Percentiles rank a stretch among this genome's conserved stretches.
These are phyloP conservation scores for Trichopoda pennipes DNA, from an alignment of 2,888 invertebrate genomes.

Conservation along the genomic window DNA sequence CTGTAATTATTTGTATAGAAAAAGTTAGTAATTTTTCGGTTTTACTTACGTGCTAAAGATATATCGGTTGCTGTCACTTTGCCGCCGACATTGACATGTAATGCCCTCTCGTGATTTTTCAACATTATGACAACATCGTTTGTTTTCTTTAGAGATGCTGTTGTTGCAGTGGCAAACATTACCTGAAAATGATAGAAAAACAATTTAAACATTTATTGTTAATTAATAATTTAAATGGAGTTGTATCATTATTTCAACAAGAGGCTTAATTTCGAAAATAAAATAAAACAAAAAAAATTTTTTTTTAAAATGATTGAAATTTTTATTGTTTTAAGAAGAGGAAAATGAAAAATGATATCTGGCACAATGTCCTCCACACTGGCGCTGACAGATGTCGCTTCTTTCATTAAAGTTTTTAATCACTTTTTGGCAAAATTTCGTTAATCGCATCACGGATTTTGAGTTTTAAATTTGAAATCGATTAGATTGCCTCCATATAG, in stretches of 20 bases:
- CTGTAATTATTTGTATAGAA: neutral
- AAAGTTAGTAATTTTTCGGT: neutral
- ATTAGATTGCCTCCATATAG: too few relatives aligned
- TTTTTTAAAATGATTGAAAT: too few relatives aligned
- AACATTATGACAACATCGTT: conserved; percentile 78
- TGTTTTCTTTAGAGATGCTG: conserved; percentile 78
- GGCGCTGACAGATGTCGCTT: too few relatives aligned
- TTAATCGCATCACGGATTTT: too few relatives aligned
- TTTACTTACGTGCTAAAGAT: conserved; percentile 79
- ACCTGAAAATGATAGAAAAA: conserved; percentile 71
- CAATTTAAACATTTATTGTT: neutral
- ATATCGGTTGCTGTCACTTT: conserved; percentile 78
- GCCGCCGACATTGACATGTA: conserved; percentile 78
- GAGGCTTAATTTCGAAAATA: too few relatives aligned
- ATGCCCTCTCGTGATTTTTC: conserved; percentile 76
- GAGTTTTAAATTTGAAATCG: too few relatives aligned
- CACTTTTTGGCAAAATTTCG: too few relatives aligned
- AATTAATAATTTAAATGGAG: neutral
- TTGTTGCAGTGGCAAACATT: conserved; percentile 78
- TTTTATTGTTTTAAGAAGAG: too few relatives aligned
- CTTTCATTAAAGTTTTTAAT: too few relatives aligned
- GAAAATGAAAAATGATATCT: too few relatives aligned
- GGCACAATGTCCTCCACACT: too few relatives aligned
- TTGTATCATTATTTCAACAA: neutral
- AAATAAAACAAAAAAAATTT: too few relatives aligned